phyloP scores from a whole-genome alignment of 2,797 vertebrate genomes.

The Petrocephalus sullivani region DNA sequence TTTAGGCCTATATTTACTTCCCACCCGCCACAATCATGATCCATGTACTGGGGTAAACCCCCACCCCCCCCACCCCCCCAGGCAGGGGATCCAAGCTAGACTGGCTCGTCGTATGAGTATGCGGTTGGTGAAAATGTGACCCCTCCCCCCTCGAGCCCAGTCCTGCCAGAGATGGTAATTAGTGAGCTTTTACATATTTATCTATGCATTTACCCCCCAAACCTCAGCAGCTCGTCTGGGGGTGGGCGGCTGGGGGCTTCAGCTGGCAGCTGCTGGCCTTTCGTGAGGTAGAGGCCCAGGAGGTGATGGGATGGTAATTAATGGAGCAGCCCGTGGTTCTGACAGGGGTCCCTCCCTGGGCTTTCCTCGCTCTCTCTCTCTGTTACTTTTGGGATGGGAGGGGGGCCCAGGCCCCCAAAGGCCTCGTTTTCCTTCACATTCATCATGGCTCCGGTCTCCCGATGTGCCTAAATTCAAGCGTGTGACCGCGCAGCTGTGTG shows the following conservation, averaged over 20 bases:
- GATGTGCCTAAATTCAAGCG: background rate
- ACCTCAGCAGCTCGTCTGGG: background rate
- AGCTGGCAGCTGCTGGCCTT: background rate
- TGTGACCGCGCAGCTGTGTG: background rate
- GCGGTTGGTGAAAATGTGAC: background rate
- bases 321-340: background rate
- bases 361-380: background rate
- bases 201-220: background rate
- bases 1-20: background rate
- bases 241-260: background rate
- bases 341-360: background rate
- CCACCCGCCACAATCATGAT: background rate
- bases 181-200: constrained; percentile 2
- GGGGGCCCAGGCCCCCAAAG: background rate
- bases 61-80: background rate
- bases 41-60: background rate
- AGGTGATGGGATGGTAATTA: constrained; percentile 4
- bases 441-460: background rate
- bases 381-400: background rate
- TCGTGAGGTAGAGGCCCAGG: background rate
- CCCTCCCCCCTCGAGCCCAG: background rate
- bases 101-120: background rate
- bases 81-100: background rate
- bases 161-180: background rate
- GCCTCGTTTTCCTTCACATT: background rate